phyloP scores from a whole-genome alignment of 2,113 vertebrate species.

The Prunella fulvescens region DNA sequence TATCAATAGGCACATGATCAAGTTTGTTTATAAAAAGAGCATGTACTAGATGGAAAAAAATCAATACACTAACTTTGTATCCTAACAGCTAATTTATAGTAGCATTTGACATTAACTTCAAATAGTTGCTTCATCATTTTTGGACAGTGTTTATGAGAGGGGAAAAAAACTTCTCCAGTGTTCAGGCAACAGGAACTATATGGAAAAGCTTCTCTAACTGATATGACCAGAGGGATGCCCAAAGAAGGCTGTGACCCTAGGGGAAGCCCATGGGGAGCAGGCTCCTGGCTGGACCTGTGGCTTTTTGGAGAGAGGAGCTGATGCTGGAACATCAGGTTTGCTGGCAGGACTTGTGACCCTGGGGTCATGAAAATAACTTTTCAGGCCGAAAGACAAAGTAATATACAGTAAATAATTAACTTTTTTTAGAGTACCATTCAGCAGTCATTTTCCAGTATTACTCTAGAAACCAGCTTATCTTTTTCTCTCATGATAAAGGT shows the following conservation, averaged over 20 bases:
- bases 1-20: not conserved
- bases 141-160: not conserved
- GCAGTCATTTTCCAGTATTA: not conserved
- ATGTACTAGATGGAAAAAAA: not conserved
- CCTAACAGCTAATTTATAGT: not conserved
- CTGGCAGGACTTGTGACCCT: not conserved
- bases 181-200: not conserved
- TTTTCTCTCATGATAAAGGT: not conserved
- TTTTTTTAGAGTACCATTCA: not conserved
- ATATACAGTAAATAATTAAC: not conserved
- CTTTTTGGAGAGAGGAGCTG: not conserved
- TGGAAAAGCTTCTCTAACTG: not conserved
- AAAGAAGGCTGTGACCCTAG: not conserved
- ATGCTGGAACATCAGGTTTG: not conserved
- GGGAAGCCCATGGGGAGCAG: not conserved
- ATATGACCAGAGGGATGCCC: not conserved
- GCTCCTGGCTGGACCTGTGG: not conserved
- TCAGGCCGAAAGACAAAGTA: not conserved
- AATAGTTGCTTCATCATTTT: not conserved
- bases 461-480: not conserved
- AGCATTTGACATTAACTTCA: not conserved
- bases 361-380: not conserved
- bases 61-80: not conserved
- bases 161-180: not conserved
- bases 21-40: conserved; percentile 5